Conservation (phyloP, 2,888 invertebrate genomes). For the Eilema sororculum region DNA sequence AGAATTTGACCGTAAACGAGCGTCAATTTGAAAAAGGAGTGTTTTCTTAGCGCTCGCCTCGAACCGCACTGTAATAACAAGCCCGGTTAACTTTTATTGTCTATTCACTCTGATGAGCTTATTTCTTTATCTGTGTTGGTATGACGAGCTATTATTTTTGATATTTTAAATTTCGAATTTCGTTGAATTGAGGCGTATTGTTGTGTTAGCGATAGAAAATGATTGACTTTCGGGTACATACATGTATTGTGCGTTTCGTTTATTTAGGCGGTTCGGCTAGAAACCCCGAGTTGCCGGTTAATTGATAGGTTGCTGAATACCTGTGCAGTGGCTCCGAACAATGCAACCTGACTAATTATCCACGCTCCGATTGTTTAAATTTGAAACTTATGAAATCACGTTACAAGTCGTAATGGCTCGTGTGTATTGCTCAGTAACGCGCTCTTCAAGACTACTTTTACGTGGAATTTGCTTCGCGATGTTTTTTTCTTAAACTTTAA, state of each 20-base stretch:
- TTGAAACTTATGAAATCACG: constrained; percentile 82
- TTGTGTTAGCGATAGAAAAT: constrained; percentile 74
- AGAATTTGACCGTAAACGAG: constrained; percentile 82
- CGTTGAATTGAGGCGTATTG: constrained; percentile 56
- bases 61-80: constrained; percentile 75
- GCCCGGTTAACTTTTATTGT: constrained; percentile 76
- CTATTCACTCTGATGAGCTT: constrained; percentile 83
- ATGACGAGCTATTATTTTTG: constrained; percentile 79
- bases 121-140: constrained; percentile 71
- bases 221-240: constrained; percentile 43
- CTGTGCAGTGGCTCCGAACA: constrained; percentile 81
- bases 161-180: constrained; percentile 54
- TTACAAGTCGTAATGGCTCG: constrained; percentile 69
- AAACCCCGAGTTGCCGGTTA: constrained; percentile 64
- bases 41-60: constrained; percentile 78
- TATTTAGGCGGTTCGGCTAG: constrained; percentile 79
- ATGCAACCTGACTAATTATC: constrained; percentile 79
- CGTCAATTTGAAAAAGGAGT: constrained; percentile 80
- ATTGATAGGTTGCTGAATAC: constrained; percentile 82
- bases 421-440: constrained; percentile 51
- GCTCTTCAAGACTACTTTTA: constrained; percentile 68
- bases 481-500: constrained; percentile 77
- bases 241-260: constrained; percentile 65
- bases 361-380: constrained; percentile 83
- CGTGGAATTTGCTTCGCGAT: constrained; percentile 77